Conservation (phyloP, 2,797 vertebrate genomes). For the Sylvilagus floridanus region DNA sequence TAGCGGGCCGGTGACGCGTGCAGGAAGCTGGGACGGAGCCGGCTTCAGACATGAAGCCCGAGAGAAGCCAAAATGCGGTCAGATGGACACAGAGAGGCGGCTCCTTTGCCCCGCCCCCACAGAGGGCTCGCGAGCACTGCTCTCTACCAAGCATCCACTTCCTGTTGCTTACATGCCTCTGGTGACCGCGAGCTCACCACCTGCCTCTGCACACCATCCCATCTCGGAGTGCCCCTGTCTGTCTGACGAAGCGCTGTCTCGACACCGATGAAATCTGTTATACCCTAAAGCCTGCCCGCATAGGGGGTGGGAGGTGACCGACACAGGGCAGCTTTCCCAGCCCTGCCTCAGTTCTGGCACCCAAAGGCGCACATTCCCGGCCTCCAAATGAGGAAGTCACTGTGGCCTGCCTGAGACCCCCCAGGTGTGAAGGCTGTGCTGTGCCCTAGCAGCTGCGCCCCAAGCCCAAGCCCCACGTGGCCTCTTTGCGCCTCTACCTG, state of each 20-base stretch:
- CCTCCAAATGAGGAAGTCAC: neutral
- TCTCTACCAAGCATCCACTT: neutral
- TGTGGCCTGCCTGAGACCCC: neutral
- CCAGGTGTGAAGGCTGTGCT: neutral
- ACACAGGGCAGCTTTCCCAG: neutral
- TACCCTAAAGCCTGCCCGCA: no score
- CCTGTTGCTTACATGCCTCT: constrained; percentile 7
- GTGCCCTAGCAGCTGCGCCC: no score
- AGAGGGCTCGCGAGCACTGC: neutral
- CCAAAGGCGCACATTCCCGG: no score
- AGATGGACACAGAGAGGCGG: neutral
- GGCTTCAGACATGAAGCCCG: neutral
- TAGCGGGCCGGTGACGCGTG: neutral
- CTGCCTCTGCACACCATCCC: accelerated
- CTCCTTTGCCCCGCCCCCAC: neutral
- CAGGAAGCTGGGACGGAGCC: neutral
- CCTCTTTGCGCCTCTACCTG: neutral
- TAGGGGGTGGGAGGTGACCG: neutral
- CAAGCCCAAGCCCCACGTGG: no score
- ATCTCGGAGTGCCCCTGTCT: neutral
- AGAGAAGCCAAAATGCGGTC: neutral
- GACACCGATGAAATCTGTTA: neutral
- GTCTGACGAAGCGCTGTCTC: neutral
- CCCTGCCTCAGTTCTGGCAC: neutral
- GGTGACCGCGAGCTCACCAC: neutral